Percentiles rank a stretch among this genome's conserved stretches.
Conservation (phyloP, 2,888 invertebrate species). For the Minunthozetes semirufus region DNA sequence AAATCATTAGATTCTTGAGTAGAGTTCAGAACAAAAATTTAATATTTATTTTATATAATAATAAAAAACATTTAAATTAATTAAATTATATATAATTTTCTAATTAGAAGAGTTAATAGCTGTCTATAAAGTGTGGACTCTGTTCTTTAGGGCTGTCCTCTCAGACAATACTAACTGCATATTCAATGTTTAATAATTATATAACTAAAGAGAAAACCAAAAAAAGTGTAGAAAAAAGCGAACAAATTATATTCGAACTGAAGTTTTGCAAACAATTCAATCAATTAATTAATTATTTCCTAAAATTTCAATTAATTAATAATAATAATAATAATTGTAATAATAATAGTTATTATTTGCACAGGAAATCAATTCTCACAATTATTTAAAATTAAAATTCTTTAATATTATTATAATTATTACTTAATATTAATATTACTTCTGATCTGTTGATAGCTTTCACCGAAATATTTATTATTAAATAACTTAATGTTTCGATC, state of each 20-base stretch:
- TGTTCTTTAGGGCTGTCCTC: not conserved
- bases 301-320: not conserved
- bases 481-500: not conserved
- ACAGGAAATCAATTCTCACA: conserved; percentile 10
- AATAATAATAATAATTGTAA: not conserved
- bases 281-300: not conserved
- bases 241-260: not conserved
- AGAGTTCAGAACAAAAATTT: not conserved
- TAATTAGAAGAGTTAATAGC: not conserved
- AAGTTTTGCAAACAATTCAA: not conserved
- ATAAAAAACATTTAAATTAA: not conserved
- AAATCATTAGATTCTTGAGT: no score
- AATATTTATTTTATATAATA: not conserved
- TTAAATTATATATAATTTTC: not conserved
- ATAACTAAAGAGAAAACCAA: not conserved
- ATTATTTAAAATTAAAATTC: conserved; percentile 1
- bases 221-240: not conserved
- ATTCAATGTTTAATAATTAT: not conserved
- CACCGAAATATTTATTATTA: not conserved
- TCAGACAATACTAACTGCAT: conserved; percentile 10
- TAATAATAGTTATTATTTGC: conserved; percentile 20
- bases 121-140: not conserved
- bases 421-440: no score
- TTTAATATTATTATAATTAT: not conserved
- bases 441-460: not conserved